phyloP scores from a whole-genome alignment of 1,140 invertebrate genomes.

The Pteromalus puparum region DNA sequence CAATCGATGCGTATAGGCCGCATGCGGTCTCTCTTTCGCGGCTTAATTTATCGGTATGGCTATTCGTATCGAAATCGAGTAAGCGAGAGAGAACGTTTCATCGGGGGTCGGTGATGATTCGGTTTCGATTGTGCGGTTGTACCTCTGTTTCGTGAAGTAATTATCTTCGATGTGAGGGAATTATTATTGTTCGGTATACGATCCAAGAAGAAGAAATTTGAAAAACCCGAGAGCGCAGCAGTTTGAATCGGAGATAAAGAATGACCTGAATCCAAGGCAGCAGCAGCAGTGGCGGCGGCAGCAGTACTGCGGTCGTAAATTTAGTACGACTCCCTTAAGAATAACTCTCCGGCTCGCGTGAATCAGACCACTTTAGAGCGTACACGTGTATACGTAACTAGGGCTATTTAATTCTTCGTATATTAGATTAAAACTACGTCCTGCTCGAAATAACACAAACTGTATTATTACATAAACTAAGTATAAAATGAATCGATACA shows the following conservation, averaged over 20 bases:
- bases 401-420: background rate
- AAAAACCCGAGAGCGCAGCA: no score
- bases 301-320: background rate
- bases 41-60: conserved; percentile 38
- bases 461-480: no score
- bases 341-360: conserved; percentile 4
- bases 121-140: background rate
- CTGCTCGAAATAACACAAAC: no score
- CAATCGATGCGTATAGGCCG: conserved; percentile 15
- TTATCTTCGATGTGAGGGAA: no score
- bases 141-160: no score
- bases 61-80: background rate
- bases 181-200: no score
- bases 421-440: conserved; percentile 2
- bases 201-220: no score
- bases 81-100: conserved; percentile 5
- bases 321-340: background rate
- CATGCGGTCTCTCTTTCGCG: background rate
- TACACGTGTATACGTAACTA: background rate
- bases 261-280: background rate
- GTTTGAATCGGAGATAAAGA: background rate
- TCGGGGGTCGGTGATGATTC: background rate
- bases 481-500: no score
- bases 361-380: conserved; percentile 23
- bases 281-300: background rate